These are phyloP conservation scores for Lucilia cuprina DNA, from an alignment of 1,140 invertebrate genomes.

Conservation along the genomic window DNA sequence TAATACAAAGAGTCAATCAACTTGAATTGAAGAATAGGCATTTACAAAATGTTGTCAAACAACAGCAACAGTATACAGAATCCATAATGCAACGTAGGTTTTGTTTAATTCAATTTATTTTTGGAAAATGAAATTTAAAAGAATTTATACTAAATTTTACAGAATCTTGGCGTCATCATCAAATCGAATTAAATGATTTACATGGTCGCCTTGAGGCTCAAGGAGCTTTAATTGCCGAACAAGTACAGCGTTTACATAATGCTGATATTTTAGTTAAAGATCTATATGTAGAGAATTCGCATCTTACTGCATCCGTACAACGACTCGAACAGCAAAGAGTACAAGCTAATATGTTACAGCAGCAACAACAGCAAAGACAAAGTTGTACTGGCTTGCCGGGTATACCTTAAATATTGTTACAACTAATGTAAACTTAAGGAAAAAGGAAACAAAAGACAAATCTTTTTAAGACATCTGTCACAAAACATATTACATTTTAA, in stretches of 20 bases:
- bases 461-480: not conserved
- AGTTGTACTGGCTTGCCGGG: conserved; percentile 48
- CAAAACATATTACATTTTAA: not conserved
- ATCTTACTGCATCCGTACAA: conserved; percentile 72
- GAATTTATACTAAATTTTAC: conserved; percentile 9
- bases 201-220: conserved; percentile 68
- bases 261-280: conserved; percentile 79
- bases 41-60: conserved; percentile 68
- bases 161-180: conserved; percentile 73
- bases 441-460: not conserved
- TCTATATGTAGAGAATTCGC: conserved; percentile 81
- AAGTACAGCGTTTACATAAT: conserved; percentile 72
- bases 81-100: conserved; percentile 71
- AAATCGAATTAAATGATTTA: conserved; percentile 68
- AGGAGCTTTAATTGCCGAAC: conserved; percentile 70
- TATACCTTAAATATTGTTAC: conserved; percentile 52
- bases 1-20: conserved; percentile 59
- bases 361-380: conserved; percentile 54
- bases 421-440: not conserved
- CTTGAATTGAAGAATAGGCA: conserved; percentile 70
- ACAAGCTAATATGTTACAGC: conserved; percentile 55
- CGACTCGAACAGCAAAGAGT: conserved; percentile 68
- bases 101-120: not conserved
- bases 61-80: conserved; percentile 72
- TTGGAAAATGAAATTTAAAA: not conserved